These are phyloP conservation scores for Leptopilina drosophilae DNA, from an alignment of 2,888 invertebrate species.

Conservation along the genomic window DNA sequence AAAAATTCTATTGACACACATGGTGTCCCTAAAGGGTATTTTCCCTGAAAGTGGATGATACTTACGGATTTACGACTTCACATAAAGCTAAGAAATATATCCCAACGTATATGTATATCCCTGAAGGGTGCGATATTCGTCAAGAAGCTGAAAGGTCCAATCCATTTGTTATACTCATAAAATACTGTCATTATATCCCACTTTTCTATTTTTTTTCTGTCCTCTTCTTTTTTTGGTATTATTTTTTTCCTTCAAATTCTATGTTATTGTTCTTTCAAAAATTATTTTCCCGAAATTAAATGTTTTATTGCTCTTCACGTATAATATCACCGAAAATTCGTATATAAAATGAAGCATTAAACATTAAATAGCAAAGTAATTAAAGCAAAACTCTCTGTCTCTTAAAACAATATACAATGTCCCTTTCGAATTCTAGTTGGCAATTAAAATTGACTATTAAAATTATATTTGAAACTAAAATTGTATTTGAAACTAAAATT, in stretches of 20 bases:
- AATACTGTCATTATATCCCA: background rate
- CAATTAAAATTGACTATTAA: background rate
- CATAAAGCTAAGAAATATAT: constrained; percentile 5
- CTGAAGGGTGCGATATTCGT: background rate
- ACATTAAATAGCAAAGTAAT: background rate
- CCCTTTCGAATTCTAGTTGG: too few relatives aligned
- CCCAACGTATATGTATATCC: background rate
- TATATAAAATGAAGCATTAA: background rate
- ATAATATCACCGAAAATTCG: background rate
- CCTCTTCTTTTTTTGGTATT: too few relatives aligned
- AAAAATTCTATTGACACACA: constrained; percentile 11
- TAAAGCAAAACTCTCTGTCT: background rate
- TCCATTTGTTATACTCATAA: background rate
- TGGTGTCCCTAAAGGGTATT: background rate
- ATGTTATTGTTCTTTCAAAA: too few relatives aligned
- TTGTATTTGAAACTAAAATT: too few relatives aligned
- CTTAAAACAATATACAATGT: too few relatives aligned
- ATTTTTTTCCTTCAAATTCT: too few relatives aligned
- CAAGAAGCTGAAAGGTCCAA: background rate
- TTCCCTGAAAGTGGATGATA: background rate
- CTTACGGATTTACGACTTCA: constrained; percentile 11
- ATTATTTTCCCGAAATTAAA: too few relatives aligned
- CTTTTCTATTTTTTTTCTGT: too few relatives aligned
- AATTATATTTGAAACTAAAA: too few relatives aligned
- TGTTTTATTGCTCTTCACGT: too few relatives aligned